These are phyloP conservation scores for Nothoprocta pentlandii DNA, from an alignment of 2,113 vertebrate genomes.

Conservation along the genomic window DNA sequence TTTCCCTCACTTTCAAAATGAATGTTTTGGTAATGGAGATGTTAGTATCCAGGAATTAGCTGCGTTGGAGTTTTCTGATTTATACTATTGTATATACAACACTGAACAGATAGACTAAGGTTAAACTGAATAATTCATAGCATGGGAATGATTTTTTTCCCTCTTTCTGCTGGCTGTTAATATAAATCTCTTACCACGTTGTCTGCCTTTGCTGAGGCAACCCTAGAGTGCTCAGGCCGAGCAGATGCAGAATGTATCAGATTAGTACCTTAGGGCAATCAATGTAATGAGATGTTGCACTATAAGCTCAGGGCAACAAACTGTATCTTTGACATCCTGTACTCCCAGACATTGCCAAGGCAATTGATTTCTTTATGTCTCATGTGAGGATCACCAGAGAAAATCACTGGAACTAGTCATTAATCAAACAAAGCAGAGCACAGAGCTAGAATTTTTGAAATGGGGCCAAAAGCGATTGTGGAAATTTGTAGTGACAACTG, in stretches of 20 bases:
- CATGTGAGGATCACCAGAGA: constrained; percentile 27
- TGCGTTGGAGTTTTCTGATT: background rate
- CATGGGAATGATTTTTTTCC: background rate
- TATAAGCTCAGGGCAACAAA: constrained; percentile 18
- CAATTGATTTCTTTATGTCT: constrained; percentile 34
- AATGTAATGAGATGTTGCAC: background rate
- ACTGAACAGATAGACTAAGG: background rate
- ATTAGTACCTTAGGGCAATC: constrained; percentile 18
- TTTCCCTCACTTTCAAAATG: background rate
- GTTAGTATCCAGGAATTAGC: background rate
- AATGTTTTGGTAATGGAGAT: background rate
- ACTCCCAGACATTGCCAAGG: constrained; percentile 25
- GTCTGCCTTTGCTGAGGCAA: background rate
- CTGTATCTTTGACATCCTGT: background rate
- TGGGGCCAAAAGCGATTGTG: constrained; percentile 31
- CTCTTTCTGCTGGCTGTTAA: background rate
- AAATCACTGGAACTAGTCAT: constrained; percentile 50
- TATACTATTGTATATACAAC: background rate
- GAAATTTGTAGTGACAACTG: constrained; percentile 21
- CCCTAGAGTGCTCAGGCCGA: background rate
- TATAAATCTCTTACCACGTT: background rate
- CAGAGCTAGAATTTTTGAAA: constrained; percentile 3
- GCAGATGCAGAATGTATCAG: background rate
- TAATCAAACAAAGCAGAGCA: constrained; percentile 42
- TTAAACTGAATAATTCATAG: background rate